Base-by-base conservation (phyloP, 2,113 vertebrate genomes). In the Lepus timidus region DNA sequence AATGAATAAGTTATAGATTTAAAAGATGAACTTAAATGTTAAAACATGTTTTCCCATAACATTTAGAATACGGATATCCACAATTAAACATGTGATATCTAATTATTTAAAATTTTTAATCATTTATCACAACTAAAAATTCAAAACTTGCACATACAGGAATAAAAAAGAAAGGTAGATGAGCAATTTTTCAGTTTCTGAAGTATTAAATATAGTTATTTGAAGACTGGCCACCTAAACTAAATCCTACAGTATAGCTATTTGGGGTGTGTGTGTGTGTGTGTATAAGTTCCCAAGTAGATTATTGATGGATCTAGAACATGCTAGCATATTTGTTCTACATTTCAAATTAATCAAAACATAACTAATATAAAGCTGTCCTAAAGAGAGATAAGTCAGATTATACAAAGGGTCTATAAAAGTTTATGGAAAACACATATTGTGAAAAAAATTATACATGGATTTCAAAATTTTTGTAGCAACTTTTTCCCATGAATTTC, bases 71-170 rank as follows among this genome's bases (percentile, higher is more conserved):
- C 74, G 7, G 1, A 61, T 87, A 49, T 65, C 39, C 52, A 87
- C 14, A 86, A 44, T 65, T 83, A 90, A 22, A 58, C 23, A 22
- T 64, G 16, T 25, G 44, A 73, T 12, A 86, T 88, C 90, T 76
- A 76, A 64, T 81, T 76, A 80, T 62, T 89, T 71, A n/a, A 88
- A 88, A 90, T 51, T 39, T 91, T 65, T 91, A 83, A 73, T 95
- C n/a, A 65, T 20, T 84, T 93, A 79, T 94, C 44, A 78, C 83
- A 85, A 68, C 13, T 67, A 64, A 96, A 91, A 73, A 22, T 90
- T 88, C 25, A 87, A 91, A 89, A 76, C 65, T 73, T 83, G 88
- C 74, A 9, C 23, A 79, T 92, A 83, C 3, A 62, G 31, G 3
- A 55, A 29, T 8, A 91, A 89, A 91, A 31, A 82, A 67, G 3